Percentiles rank a stretch among this genome's conserved stretches.
Evolutionary conservation across 2,113 vertebrate genomes (phyloP).

Genomic region (Danio rerio): GRCz12tu NC_133180.1:52660001-52660500

Average conservation of each 20-base stretch:
- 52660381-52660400: slow-evolving; percentile 74
- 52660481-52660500: slow-evolving; percentile 54
- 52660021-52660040: too few relatives aligned
- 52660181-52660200: slow-evolving; percentile 31
- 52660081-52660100: neutral
- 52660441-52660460: slow-evolving; percentile 37
- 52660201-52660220: slow-evolving; percentile 34
- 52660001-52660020: too few relatives aligned
- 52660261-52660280: slow-evolving; percentile 76
- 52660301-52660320: slow-evolving; percentile 49
- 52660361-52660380: slow-evolving; percentile 64
- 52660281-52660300: slow-evolving; percentile 66
- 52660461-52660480: slow-evolving; percentile 31
- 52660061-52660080: neutral
- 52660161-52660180: neutral
- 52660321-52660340: slow-evolving; percentile 6
- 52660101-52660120: neutral
- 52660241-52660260: neutral
- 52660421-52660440: slow-evolving; percentile 65
- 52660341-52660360: slow-evolving; percentile 34
- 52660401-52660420: slow-evolving; percentile 66
- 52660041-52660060: too few relatives aligned
- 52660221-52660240: slow-evolving; percentile 29
- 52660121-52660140: neutral
- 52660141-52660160: neutral